Evolutionary conservation across 2,797 vertebrate genomes (phyloP).

Genomic region (Neosilurus mollespiculum): DNA sequence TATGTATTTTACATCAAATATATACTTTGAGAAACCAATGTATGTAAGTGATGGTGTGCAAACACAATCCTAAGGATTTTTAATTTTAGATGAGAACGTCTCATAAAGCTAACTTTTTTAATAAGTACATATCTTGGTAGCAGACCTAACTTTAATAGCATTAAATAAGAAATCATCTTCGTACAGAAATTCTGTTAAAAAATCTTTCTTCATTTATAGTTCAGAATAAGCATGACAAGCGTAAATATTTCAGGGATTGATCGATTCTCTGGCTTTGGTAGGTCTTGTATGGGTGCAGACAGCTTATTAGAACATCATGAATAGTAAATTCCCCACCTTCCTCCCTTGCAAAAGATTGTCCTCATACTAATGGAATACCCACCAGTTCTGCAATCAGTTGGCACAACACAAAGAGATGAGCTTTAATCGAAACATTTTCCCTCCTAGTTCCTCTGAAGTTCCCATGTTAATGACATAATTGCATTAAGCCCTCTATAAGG

Average conservation of each 20-base stretch:
- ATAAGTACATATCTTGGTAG: not conserved
- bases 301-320: conserved; percentile 67
- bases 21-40: not conserved
- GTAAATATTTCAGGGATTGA: conserved; percentile 45
- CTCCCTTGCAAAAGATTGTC: conserved; percentile 52
- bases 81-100: not conserved
- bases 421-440: conserved; percentile 68
- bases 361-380: conserved; percentile 69
- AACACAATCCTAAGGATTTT: not conserved
- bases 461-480: conserved; percentile 63
- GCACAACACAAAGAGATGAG: conserved; percentile 59
- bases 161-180: conserved; percentile 20
- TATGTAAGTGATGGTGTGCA: not conserved
- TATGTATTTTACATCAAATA: not conserved
- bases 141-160: not conserved
- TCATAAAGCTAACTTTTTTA: not conserved
- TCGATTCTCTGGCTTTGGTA: conserved; percentile 30
- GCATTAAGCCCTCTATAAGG: conserved; percentile 54
- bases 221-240: not conserved
- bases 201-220: conserved; percentile 16
- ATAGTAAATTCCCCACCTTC: conserved; percentile 57
- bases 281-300: conserved; percentile 55
- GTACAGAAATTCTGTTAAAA: conserved; percentile 23
- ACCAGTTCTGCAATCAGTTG: conserved; percentile 55
- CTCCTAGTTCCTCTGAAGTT: conserved; percentile 47